phyloP scores from a whole-genome alignment of 2,113 vertebrate species.

The Laticauda colubrina region DNA sequence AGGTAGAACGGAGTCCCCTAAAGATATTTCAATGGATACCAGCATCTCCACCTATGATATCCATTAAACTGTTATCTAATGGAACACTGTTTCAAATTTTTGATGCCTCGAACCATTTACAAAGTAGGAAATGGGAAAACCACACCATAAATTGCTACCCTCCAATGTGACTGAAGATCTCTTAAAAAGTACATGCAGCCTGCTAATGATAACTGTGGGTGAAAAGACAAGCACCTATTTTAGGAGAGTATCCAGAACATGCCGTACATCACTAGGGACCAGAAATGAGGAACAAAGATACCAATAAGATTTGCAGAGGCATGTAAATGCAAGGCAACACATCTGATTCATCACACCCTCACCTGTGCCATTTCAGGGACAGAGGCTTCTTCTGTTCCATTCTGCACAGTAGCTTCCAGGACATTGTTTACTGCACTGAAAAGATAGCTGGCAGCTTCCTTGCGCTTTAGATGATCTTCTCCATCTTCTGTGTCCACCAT shows the following conservation, averaged over 20 bases:
- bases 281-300: not conserved
- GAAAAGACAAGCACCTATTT: not conserved
- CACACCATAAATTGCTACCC: not conserved
- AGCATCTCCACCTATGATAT: not conserved
- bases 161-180: not conserved
- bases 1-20: not conserved
- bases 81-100: not conserved
- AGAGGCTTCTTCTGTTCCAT: constrained; percentile 29
- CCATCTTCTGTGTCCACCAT: constrained; percentile 58
- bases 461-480: constrained; percentile 58
- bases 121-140: not conserved
- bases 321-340: not conserved
- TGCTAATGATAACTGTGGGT: not conserved
- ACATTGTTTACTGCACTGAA: constrained; percentile 83
- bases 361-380: constrained; percentile 46
- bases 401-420: constrained; percentile 73
- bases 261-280: not conserved
- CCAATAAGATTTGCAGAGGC: not conserved
- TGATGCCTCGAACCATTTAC: not conserved
- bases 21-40: not conserved
- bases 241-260: not conserved
- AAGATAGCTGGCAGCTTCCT: constrained; percentile 71
- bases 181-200: not conserved
- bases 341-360: constrained; percentile 48
- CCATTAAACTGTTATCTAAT: not conserved